Evolutionary conservation across 2,888 invertebrate genomes (phyloP).

Genomic region (Ormyrus labotus): DNA sequence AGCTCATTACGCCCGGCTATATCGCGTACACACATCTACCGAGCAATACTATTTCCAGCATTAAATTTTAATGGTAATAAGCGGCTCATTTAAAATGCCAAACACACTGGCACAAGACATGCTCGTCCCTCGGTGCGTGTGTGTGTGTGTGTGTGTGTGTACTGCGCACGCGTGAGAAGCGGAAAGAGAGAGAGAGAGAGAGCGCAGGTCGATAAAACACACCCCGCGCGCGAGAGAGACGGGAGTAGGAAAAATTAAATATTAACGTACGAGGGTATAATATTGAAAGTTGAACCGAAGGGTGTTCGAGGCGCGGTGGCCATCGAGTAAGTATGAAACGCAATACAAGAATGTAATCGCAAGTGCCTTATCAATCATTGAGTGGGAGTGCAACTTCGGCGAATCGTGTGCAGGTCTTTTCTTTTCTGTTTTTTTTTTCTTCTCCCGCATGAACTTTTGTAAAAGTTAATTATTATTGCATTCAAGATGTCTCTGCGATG

Average conservation of each 20-base stretch:
- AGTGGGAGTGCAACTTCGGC: background rate
- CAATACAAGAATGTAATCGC: conserved; percentile 13
- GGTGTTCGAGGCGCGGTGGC: background rate
- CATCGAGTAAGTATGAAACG: background rate
- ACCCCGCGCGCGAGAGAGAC: background rate
- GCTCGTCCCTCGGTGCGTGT: background rate
- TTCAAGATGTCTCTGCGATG: no score
- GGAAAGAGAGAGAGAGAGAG: conserved; percentile 32
- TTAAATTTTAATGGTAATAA: conserved; percentile 33
- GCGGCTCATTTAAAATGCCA: conserved; percentile 38
- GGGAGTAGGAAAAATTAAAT: conserved; percentile 45
- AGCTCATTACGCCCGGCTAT: conserved; percentile 1
- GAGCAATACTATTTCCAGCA: conserved; percentile 29
- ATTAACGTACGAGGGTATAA: conserved; percentile 26
- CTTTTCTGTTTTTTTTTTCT: background rate
- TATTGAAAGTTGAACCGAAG: conserved; percentile 35
- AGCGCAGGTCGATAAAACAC: conserved; percentile 39
- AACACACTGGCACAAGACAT: background rate
- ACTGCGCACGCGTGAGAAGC: conserved; percentile 27
- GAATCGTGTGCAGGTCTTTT: no score
- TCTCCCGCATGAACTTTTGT: no score
- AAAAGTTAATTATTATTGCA: no score
- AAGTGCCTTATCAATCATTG: conserved; percentile 9
- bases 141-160: background rate
- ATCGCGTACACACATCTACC: background rate